Base-by-base conservation (phyloP, 2,797 vertebrate species). In the Coregonus sp. region DNA sequence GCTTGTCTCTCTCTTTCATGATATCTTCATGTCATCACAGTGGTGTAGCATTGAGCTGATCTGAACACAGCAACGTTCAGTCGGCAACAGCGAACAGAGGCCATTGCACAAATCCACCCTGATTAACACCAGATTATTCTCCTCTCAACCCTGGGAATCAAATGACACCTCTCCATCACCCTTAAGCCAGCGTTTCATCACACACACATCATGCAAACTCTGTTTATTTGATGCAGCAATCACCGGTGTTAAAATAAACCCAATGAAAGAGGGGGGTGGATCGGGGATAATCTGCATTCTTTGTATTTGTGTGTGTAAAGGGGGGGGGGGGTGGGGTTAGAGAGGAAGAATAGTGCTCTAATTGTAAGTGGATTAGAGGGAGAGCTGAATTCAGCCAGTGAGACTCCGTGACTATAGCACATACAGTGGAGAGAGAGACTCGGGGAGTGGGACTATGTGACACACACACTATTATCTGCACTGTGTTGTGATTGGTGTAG, bases 321-420 rank as follows among this genome's bases (percentile, higher is more conserved):
- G 25, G 25, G 50, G 76, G 76, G 68, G 18, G 20, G 31, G 56
- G 50, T 1, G 20, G 31, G 56, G 50, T 1, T 7, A 33, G 72
- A 51, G 77, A 12, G 7, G 52, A 56, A 77, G 84, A 87, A 83
- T 80, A 75, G 78, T 85, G 81, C 74, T 88, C 77, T 89, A 85
- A 86, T 89, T 92, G 85, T 90, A 91, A 92, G 91, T 72, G 75
- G 90, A 89, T 92, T 92, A 86, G 70, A 67, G n/a, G 59, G 85
- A 65, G 71, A 87, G 89, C 89, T 90, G 88, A 83, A 89, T 91
- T 87, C 76, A 79, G 77, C 81, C 86, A 86, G 86, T 66, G 85
- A 89, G 88, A 85, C 82, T 71, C 83, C 81, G 86, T 80, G 85
- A 79, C 81, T 77, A 16, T 16, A 40, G 7, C 9, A 15, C 31